Base-by-base conservation (phyloP, 1,140 invertebrate genomes). In the Prorops nasuta region DNA sequence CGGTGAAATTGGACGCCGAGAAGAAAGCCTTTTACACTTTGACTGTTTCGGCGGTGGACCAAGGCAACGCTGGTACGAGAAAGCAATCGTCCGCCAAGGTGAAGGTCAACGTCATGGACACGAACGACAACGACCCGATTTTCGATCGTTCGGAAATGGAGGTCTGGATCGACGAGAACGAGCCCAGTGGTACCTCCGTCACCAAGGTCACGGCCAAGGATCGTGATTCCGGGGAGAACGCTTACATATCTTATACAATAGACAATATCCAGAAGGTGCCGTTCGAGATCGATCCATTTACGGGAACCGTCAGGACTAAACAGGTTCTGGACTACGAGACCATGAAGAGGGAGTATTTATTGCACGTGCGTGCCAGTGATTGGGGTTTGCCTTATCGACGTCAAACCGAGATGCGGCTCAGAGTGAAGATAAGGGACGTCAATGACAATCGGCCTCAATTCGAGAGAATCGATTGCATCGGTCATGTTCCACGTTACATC, bases 251-350 rank as follows among this genome's bases (percentile, higher is more conserved):
- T 0, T 98, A 95, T 78, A 92, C 90, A 52, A 89, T 96, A 59
- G 91, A 90, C 17, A 96, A 96, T 75, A 78, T 93, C 10, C 86
- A 89, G 58, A 85, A 87, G 28, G 86, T 96, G 2, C 96, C 96
- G 17, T 98, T 98, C 74, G 90, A 94, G 58, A 94, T 99, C 42
- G 95, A 98, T 66, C 92, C 92, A 60, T 96, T 98, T 71, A 90
- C 89, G 6, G 97, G 97, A 0, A 81, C 89, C 12, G 85, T 98
- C 1, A 85, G 81, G 61, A 94, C 92, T 0, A 91, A 86, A 0
- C 82, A 87, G 55, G 70, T 90, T 3, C 76, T 98, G 19, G 95
- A 98, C 77, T 98, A 89, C 72, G 96, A 98, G 72, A 90, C 88
- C 17, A 92, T 93, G 88, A 80, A 86, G 48, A 76, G 91, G 14